These are phyloP conservation scores for Pogonomyrmex barbatus DNA, from an alignment of 1,140 invertebrate genomes.

Conservation along the genomic window DNA sequence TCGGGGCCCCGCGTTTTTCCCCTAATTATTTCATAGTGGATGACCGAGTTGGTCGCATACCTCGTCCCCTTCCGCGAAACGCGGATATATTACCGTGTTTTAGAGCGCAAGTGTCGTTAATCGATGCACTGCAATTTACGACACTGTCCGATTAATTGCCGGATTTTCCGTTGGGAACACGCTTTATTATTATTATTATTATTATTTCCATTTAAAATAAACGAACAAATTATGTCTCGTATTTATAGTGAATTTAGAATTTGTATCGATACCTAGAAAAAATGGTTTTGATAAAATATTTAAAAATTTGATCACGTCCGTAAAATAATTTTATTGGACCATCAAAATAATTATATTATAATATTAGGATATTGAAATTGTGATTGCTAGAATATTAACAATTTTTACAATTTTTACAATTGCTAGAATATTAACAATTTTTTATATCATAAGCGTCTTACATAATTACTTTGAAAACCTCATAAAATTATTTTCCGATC, in stretches of 20 bases:
- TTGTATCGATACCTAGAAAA: not conserved
- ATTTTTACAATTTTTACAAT: too few species aligned
- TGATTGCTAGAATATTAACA: too few species aligned
- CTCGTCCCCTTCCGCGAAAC: slow-evolving; percentile 37
- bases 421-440: too few species aligned
- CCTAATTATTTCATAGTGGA: slow-evolving; percentile 60
- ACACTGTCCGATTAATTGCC: slow-evolving; percentile 20
- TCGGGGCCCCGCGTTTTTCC: slow-evolving; percentile 11
- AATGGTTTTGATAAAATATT: too few species aligned
- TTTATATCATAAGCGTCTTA: too few species aligned
- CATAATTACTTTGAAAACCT: too few species aligned
- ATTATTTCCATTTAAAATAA: not conserved
- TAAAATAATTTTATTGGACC: too few species aligned
- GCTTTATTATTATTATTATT: not conserved
- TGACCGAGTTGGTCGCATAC: slow-evolving; percentile 44
- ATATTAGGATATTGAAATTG: too few species aligned
- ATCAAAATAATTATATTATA: too few species aligned
- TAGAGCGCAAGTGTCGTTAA: slow-evolving; percentile 51
- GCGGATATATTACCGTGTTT: slow-evolving; percentile 58
- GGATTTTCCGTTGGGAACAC: slow-evolving; percentile 28
- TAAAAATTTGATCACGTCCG: too few species aligned
- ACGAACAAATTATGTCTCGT: not conserved
- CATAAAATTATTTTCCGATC: too few species aligned
- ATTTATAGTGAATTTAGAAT: not conserved
- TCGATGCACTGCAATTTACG: slow-evolving; percentile 36